Percentiles rank a stretch among this genome's conserved stretches.
Conservation (phyloP, 2,888 invertebrate species). For the Caenorhabditis sp. region DNA sequence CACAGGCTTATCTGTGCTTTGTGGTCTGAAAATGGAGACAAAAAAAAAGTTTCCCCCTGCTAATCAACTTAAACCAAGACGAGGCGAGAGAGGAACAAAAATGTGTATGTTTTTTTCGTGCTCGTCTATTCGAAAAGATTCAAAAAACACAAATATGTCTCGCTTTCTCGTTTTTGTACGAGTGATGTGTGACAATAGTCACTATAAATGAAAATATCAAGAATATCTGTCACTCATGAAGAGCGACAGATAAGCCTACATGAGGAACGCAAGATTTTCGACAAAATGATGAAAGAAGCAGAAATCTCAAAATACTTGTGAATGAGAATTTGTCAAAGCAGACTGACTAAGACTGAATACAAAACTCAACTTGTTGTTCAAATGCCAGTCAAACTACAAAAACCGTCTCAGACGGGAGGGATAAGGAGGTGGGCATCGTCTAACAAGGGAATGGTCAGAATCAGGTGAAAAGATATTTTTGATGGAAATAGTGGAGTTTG, state of each 20-base stretch:
- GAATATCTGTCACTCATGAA: constrained; percentile 25
- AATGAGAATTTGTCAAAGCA: not conserved
- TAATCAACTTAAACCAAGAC: constrained; percentile 22
- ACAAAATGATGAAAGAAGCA: constrained; percentile 29
- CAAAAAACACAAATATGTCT: constrained; percentile 23
- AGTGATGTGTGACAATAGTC: constrained; percentile 31
- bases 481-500: too few relatives aligned
- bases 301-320: constrained; percentile 18
- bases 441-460: not conserved
- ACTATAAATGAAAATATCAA: constrained; percentile 5
- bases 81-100: constrained; percentile 6
- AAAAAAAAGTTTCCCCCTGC: constrained; percentile 15
- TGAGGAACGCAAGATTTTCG: not conserved
- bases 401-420: not conserved
- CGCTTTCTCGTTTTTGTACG: constrained; percentile 5
- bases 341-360: not conserved
- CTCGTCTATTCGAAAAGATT: constrained; percentile 5
- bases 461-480: not conserved
- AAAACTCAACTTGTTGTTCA: not conserved
- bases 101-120: constrained; percentile 5
- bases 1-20: constrained; percentile 20
- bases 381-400: not conserved
- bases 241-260: constrained; percentile 17
- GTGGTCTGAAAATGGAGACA: constrained; percentile 16
- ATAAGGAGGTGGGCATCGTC: not conserved